These are phyloP conservation scores for Sebastes kiyomatsui DNA, from an alignment of 2,797 vertebrate genomes.

Conservation along the genomic window DNA sequence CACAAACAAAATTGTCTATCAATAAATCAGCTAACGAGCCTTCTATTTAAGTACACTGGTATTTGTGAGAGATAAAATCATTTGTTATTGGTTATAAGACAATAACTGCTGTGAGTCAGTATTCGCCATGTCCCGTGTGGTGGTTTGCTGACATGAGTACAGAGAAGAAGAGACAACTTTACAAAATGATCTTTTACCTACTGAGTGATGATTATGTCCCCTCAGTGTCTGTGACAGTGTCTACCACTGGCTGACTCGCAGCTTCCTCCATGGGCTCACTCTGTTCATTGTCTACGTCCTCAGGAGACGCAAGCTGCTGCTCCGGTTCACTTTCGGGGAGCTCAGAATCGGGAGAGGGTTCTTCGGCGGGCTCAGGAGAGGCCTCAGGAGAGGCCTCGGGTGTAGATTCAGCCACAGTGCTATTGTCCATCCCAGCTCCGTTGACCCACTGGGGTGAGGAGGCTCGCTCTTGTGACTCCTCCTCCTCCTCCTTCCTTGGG, in stretches of 20 bases:
- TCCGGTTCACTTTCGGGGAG: constrained; percentile 56
- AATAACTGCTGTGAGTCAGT: constrained; percentile 85
- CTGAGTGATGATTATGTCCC: constrained; percentile 99
- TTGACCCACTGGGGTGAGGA: constrained; percentile 84
- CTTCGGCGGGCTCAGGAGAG: constrained; percentile 35
- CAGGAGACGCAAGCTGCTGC: constrained; percentile 80
- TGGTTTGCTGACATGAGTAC: constrained; percentile 93
- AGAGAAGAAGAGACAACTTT: constrained; percentile 98
- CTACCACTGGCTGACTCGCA: constrained; percentile 98
- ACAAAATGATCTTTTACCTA: constrained; percentile 99
- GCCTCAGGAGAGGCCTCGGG: constrained; percentile 60
- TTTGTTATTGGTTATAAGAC: constrained; percentile 91
- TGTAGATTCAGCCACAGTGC: constrained; percentile 73
- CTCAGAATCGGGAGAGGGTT: constrained; percentile 44
- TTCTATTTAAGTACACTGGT: constrained; percentile 96
- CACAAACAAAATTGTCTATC: constrained; percentile 90
- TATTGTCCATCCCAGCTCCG: constrained; percentile 88
- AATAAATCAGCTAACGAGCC: constrained; percentile 91
- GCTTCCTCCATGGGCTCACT: constrained; percentile 93
- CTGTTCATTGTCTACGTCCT: constrained; percentile 92
- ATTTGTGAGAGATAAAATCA: constrained; percentile 93
- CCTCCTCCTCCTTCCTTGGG: constrained; percentile 78
- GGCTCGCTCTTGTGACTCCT: constrained; percentile 67
- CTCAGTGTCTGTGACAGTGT: constrained; percentile 98
- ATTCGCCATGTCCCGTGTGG: constrained; percentile 90